Evolutionary conservation across 53 echinoderm and acorn worm genomes (phyloP).

Genomic region (Henricia sp.): DNA sequence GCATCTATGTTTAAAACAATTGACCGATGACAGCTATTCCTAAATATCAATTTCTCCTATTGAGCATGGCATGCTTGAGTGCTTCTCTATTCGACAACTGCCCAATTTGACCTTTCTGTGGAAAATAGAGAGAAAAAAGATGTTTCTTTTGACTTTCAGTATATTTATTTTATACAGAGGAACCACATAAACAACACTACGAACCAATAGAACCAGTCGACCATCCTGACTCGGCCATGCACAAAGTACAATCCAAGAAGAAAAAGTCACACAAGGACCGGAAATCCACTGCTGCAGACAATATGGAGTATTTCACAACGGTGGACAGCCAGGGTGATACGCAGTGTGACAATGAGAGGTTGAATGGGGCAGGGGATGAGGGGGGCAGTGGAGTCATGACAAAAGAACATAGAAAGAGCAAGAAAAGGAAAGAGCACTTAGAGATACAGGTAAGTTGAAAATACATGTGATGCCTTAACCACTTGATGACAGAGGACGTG

Average conservation of each 20-base stretch:
- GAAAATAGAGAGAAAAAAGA: too few relatives aligned
- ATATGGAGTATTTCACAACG: neutral
- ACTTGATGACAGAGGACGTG: too few relatives aligned
- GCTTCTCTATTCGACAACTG: too few relatives aligned
- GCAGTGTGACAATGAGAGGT: neutral
- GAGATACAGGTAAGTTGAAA: neutral
- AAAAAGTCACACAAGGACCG: slow-evolving; percentile 43
- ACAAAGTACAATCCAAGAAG: neutral
- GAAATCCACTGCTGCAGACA: neutral
- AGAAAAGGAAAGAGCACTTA: slow-evolving; percentile 44
- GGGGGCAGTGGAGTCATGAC: neutral
- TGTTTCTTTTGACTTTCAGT: too few relatives aligned
- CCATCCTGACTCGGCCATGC: neutral
- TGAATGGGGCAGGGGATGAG: neutral
- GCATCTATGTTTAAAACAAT: too few relatives aligned
- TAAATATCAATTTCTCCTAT: too few relatives aligned
- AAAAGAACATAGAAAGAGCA: slow-evolving; percentile 39
- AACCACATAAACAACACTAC: slow-evolving; percentile 12
- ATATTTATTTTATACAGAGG: neutral
- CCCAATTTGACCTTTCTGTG: too few relatives aligned
- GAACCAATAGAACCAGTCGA: neutral
- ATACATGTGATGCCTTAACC: neutral
- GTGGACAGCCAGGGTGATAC: neutral
- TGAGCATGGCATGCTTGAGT: too few relatives aligned
- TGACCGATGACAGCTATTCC: too few relatives aligned